Evolutionary conservation across 2,797 vertebrate genomes (phyloP).

Genomic region (Vireo griseus): DNA sequence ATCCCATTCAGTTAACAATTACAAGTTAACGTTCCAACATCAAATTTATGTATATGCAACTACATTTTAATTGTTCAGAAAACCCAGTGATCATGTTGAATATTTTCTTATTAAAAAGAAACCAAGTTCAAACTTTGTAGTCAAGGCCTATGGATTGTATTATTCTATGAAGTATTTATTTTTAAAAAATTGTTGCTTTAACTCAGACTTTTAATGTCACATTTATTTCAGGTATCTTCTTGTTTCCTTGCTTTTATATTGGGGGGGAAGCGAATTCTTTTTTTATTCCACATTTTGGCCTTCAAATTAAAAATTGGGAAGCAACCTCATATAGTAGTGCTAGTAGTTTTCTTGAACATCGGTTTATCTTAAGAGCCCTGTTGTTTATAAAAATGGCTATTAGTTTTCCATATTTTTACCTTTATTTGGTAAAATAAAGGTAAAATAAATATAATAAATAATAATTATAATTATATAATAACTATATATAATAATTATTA

Average conservation of each 20-base stretch:
- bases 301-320: background rate
- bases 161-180: background rate
- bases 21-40: background rate
- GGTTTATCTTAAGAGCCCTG: background rate
- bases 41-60: background rate
- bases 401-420: background rate
- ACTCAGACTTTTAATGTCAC: background rate
- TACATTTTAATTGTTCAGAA: background rate
- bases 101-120: background rate
- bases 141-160: background rate
- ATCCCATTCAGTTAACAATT: background rate
- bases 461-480: no score
- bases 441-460: no score
- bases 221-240: background rate
- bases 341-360: background rate
- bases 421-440: no score
- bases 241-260: background rate
- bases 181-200: background rate
- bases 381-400: background rate
- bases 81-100: background rate
- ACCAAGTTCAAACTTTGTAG: background rate
- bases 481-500: no score
- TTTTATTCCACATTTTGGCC: background rate
- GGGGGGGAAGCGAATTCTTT: background rate
- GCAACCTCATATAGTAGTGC: background rate